Base-by-base conservation (phyloP, 1,140 invertebrate genomes). In the Trialeurodes vaporariorum region DNA sequence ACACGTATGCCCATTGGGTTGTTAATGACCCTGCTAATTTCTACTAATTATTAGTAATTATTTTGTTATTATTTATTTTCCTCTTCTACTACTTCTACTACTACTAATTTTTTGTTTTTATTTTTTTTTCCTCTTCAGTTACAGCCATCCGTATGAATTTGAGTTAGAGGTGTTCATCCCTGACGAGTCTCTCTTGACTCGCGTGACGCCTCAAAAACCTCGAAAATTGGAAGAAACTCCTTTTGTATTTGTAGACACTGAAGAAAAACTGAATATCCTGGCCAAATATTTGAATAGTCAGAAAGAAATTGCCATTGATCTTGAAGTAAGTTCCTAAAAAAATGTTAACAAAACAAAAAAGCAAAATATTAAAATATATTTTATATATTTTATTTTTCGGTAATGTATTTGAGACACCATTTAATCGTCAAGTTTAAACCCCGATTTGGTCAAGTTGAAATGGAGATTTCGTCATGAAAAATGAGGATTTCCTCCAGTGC, bases 101-200 rank as follows among this genome's bases (percentile, higher is more conserved):
- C n/a, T n/a, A n/a, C n/a, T n/a, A n/a, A n/a, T n/a, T n/a, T n/a
- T 23, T 64, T 66, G 24, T 49, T 59, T 68, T 59, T 68, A 71
- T 65, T 61, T 68, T 61, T 68, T 64, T 71, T 68, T 70, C 61
- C 73, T 69, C 72, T 79, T 70, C 72, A 87, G 86, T 69, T 92
- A 84, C 77, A 83, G 85, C 71, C 94, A 98, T 83, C 96, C 95
- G 0, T 98, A 98, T 77, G 86, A 92, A 76, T 84, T 84, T 76
- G 95, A 98, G 78, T 75, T 98, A 17, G 83, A 93, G 27, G 79
- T 83, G 71, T 92, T 88, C 73, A 75, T 81, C 25, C 83, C 84
- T 0, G 72, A 80, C 0, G 71, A 78, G 0, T 69, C 76, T 13
- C 82, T 86, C 63, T 70, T 91, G 12, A 69, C 75, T 1, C 72